These are phyloP conservation scores for Oscheius myriophilus DNA, from an alignment of 2,888 invertebrate species.

Conservation along the genomic window DNA sequence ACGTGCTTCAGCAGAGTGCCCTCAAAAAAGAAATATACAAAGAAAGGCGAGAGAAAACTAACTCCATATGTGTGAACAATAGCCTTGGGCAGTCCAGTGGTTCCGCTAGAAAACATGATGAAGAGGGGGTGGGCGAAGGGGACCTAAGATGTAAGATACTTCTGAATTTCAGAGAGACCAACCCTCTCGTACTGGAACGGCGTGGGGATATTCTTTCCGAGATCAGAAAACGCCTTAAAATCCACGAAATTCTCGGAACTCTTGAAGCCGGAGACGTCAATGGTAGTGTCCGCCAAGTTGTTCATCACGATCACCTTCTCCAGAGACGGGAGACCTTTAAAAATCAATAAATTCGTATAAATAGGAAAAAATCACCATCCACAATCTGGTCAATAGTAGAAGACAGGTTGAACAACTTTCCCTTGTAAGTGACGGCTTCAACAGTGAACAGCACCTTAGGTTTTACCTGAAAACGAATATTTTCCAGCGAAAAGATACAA, in stretches of 20 bases:
- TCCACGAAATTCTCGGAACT: slow-evolving; percentile 37
- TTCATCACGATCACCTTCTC: slow-evolving; percentile 59
- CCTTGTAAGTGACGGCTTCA: slow-evolving; percentile 75
- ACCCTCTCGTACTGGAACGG: slow-evolving; percentile 40
- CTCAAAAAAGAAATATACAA: slow-evolving; percentile 67
- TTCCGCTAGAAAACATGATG: slow-evolving; percentile 77
- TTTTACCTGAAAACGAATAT: slow-evolving; percentile 71
- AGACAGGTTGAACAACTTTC: slow-evolving; percentile 74
- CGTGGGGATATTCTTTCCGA: slow-evolving; percentile 26
- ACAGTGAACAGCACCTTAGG: slow-evolving; percentile 76
- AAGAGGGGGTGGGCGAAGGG: slow-evolving; percentile 76
- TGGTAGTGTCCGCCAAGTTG: slow-evolving; percentile 35
- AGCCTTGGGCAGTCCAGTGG: slow-evolving; percentile 77
- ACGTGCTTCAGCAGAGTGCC: slow-evolving; percentile 76
- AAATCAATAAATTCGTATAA: slow-evolving; percentile 19
- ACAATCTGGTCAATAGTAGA: slow-evolving; percentile 74
- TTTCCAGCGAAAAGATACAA: background rate
- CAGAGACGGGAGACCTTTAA: slow-evolving; percentile 56
- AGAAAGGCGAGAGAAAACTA: slow-evolving; percentile 65
- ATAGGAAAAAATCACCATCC: slow-evolving; percentile 38
- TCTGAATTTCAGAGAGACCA: no score
- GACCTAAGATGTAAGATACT: slow-evolving; percentile 72
- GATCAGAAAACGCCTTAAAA: slow-evolving; percentile 40
- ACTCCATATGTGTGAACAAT: slow-evolving; percentile 77
- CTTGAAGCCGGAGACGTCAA: slow-evolving; percentile 39